Evolutionary conservation across 1,140 invertebrate species (phyloP).

Genomic region (Papilio polytes): DNA sequence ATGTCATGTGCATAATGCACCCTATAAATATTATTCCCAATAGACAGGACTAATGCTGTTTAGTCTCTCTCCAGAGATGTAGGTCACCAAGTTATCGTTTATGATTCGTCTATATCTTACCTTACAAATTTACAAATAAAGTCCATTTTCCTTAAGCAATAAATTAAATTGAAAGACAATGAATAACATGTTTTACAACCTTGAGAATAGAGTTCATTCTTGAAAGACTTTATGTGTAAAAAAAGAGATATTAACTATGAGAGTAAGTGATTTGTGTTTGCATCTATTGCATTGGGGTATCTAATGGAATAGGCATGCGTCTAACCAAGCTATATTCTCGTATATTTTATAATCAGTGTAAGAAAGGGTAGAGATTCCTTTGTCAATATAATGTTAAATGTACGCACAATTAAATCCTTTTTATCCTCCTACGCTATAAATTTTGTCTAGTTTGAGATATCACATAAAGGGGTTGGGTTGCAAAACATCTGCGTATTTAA

Average conservation of each 20-base stretch:
- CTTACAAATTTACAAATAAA: constrained; percentile 55
- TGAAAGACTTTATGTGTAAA: constrained; percentile 36
- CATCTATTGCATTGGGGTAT: constrained; percentile 65
- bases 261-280: constrained; percentile 70
- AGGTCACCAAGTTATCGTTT: constrained; percentile 74
- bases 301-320: constrained; percentile 73
- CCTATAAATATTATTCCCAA: constrained; percentile 81
- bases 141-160: constrained; percentile 52
- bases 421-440: constrained; percentile 64
- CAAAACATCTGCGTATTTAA: not conserved
- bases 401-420: constrained; percentile 69
- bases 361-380: constrained; percentile 75
- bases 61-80: constrained; percentile 79
- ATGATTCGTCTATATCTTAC: constrained; percentile 56
- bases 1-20: constrained; percentile 82
- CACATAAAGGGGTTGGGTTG: not conserved
- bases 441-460: constrained; percentile 45
- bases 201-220: constrained; percentile 30
- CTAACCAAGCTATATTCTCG: constrained; percentile 62
- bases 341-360: constrained; percentile 71
- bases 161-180: not conserved
- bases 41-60: constrained; percentile 72
- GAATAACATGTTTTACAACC: not conserved
- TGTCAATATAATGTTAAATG: constrained; percentile 79
- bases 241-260: constrained; percentile 53